phyloP scores from a whole-genome alignment of 2,888 invertebrate genomes.

The Sympetrum striolatum region DNA sequence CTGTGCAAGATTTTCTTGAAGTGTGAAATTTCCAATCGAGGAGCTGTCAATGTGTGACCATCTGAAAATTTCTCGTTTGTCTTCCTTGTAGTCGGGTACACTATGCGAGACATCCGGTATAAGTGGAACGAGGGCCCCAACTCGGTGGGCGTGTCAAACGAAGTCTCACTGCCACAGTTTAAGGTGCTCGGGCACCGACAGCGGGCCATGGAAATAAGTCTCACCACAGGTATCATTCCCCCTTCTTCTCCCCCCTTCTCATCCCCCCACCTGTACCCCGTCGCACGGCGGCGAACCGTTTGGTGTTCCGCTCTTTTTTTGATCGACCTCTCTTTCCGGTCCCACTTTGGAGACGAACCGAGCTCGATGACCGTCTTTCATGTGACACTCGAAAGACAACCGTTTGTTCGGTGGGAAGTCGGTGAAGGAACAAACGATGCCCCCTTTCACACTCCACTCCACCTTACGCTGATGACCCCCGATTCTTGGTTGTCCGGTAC shows the following conservation, averaged over 20 bases:
- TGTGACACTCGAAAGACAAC: background rate
- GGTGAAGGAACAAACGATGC: no score
- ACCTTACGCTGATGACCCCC: no score
- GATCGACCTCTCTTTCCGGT: background rate
- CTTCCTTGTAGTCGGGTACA: constrained; percentile 88
- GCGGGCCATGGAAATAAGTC: constrained; percentile 94
- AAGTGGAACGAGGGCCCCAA: constrained; percentile 95
- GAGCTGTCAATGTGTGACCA: constrained; percentile 2
- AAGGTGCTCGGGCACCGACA: constrained; percentile 96
- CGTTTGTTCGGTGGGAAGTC: background rate
- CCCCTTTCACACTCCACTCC: no score
- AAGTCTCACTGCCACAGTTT: constrained; percentile 97
- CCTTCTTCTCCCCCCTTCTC: background rate
- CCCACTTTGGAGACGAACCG: background rate
- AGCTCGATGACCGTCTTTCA: background rate
- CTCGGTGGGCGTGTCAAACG: constrained; percentile 94
- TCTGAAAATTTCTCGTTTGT: constrained; percentile 42
- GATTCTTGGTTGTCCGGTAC: no score
- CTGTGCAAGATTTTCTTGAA: no score
- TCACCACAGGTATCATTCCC: constrained; percentile 85
- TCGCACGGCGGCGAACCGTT: background rate
- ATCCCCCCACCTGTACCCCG: background rate
- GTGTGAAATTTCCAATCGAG: background rate
- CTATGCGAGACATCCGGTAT: constrained; percentile 97
- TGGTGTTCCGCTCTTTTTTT: background rate